phyloP scores from a whole-genome alignment of 2,888 invertebrate genomes.

The Drosophila hamatofila region DNA sequence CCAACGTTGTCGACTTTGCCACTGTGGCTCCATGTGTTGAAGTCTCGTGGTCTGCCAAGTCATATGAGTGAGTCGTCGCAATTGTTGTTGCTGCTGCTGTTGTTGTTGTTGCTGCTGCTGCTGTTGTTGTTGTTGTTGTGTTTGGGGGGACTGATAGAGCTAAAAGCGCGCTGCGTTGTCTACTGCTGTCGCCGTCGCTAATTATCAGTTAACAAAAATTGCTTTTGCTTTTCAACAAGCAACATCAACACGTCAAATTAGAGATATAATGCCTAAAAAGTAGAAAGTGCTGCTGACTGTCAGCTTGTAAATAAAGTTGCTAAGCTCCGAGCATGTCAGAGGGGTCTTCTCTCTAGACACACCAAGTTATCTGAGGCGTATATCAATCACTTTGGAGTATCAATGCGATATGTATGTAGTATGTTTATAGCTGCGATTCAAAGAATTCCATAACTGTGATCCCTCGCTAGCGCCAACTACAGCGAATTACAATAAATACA shows the following conservation, averaged over 20 bases:
- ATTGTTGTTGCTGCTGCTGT: conserved; percentile 14
- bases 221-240: conserved; percentile 66
- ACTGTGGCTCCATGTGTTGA: conserved; percentile 69
- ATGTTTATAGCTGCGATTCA: conserved; percentile 23
- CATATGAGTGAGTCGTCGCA: conserved; percentile 72
- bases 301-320: conserved; percentile 54
- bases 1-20: conserved; percentile 55
- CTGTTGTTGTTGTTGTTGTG: conserved; percentile 19
- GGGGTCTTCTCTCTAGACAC: conserved; percentile 34
- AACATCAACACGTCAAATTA: conserved; percentile 45
- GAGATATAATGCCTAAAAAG: conserved; percentile 45
- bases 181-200: conserved; percentile 41
- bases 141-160: conserved; percentile 47
- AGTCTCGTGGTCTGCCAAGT: conserved; percentile 79
- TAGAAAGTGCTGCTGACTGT: conserved; percentile 48
- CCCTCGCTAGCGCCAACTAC: neutral
- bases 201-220: conserved; percentile 73
- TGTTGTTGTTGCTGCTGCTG: conserved; percentile 29
- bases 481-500: conserved; percentile 18
- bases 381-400: conserved; percentile 49
- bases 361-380: conserved; percentile 26
- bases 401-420: conserved; percentile 25
- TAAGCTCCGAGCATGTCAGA: conserved; percentile 46
- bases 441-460: conserved; percentile 9
- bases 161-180: conserved; percentile 49